These are phyloP conservation scores for Podocnemis expansa DNA, from an alignment of 2,113 vertebrate genomes.

Conservation along the genomic window DNA sequence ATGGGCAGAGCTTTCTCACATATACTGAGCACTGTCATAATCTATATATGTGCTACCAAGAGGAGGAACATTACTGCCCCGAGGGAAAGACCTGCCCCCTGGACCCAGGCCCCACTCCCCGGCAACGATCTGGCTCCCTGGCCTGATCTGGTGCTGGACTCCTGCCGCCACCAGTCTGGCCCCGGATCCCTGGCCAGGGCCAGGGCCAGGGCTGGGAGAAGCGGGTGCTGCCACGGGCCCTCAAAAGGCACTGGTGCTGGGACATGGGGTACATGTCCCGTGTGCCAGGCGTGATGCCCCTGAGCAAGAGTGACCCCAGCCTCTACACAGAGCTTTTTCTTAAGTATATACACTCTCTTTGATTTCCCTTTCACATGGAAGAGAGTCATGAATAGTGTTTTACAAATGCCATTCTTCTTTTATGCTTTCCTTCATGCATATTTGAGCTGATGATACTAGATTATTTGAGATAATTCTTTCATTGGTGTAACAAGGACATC, in stretches of 20 bases:
- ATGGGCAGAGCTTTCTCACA: accelerated
- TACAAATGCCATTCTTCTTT: background rate
- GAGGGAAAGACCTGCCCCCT: too few relatives aligned
- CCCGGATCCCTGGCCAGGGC: too few relatives aligned
- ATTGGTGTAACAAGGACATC: background rate
- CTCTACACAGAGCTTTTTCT: background rate
- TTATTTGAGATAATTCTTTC: accelerated
- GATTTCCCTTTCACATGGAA: accelerated
- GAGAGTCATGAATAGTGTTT: background rate
- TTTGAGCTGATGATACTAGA: background rate
- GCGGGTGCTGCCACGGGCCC: too few relatives aligned
- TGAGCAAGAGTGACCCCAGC: accelerated
- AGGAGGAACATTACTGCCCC: too few relatives aligned
- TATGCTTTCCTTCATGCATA: accelerated
- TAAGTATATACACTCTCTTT: background rate
- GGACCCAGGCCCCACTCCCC: too few relatives aligned
- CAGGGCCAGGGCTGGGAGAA: too few relatives aligned
- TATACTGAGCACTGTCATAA: background rate
- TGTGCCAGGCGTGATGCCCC: too few relatives aligned
- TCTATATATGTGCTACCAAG: background rate
- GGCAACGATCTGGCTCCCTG: too few relatives aligned
- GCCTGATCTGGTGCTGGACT: too few relatives aligned
- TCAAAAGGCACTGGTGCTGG: too few relatives aligned
- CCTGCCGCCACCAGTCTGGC: too few relatives aligned
- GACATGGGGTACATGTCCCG: too few relatives aligned